phyloP scores from a whole-genome alignment of 2,797 vertebrate species.

The Rhynchonycteris naso region DNA sequence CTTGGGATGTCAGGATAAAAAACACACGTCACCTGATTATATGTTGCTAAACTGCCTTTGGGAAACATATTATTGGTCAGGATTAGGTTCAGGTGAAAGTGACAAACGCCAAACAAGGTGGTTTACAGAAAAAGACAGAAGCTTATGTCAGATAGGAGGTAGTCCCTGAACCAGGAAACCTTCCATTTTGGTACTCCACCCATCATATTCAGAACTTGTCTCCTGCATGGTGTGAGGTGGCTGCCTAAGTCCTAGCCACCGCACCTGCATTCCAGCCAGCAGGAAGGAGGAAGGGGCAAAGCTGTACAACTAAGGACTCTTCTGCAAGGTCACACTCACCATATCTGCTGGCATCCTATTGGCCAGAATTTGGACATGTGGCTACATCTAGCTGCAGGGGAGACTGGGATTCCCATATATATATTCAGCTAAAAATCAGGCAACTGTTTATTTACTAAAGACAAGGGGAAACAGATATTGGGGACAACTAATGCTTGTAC shows the following conservation, averaged over 20 bases:
- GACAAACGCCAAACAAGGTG: neutral
- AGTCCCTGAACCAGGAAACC: too few species aligned
- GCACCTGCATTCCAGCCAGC: neutral
- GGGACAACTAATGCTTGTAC: neutral
- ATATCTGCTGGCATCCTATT: neutral
- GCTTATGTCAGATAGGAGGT: neutral
- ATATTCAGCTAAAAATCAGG: neutral
- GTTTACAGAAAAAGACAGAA: neutral
- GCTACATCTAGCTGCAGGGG: neutral
- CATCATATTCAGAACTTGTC: neutral
- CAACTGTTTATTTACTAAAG: slow-evolving; percentile 21
- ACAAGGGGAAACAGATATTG: neutral
- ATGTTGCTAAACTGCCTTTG: neutral
- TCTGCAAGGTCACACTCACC: neutral
- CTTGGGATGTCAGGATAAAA: neutral
- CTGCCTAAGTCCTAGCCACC: neutral
- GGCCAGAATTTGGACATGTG: neutral
- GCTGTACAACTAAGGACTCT: neutral
- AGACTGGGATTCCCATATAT: neutral
- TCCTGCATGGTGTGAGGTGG: neutral
- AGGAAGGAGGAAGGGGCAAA: neutral
- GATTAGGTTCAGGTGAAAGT: neutral
- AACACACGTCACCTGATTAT: neutral
- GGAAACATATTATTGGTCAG: neutral
- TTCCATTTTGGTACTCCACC: neutral